Base-by-base conservation (phyloP, 2,888 invertebrate genomes). In the Trichopria drosophilae region DNA sequence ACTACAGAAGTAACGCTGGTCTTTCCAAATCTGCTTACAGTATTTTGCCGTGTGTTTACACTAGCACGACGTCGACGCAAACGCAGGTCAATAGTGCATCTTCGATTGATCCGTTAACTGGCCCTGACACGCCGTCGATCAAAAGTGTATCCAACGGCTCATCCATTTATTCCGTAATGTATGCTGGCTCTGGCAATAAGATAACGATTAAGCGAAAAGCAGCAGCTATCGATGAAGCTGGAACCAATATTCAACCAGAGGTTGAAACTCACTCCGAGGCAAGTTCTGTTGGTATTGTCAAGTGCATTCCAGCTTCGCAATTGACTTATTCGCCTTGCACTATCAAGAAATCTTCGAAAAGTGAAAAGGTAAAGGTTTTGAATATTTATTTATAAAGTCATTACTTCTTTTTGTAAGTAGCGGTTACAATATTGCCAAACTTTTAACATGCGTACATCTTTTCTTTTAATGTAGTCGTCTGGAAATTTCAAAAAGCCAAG, bases 191-290 rank as follows among this genome's bases (percentile, higher is more conserved):
- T 59, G 88, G 88, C 43, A 89, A 88, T 73, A 90, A 90, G 80
- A 88, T 90, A 63, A 90, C 88, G 35, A 88, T 90, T 60, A 90
- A 89, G 73, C 80, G 89, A 61, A 89, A 88, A 79, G 83, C 83
- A 48, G 78, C 83, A 13, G 70, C 71, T 20, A 54, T 62, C 3
- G 84, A 83, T 58, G 83, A 82, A 42, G 76, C 76, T 23, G 81
- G 81, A 12, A 53, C 10, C 10, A 34, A 24, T 24, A 24, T n/a
- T n/a, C n/a, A n/a, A n/a, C n/a, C n/a, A n/a, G n/a, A n/a, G n/a
- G n/a, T n/a, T n/a, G n/a, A n/a, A n/a, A n/a, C n/a, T n/a, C n/a
- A n/a, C n/a, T n/a, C n/a, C n/a, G n/a, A n/a, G n/a, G n/a, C n/a
- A 51, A 62, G 63, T 55, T 65, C 68, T 39, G 59, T 69, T 40